Evolutionary conservation across 1,140 invertebrate genomes (phyloP).

Genomic region (Lysiphlebus fabarum): DNA sequence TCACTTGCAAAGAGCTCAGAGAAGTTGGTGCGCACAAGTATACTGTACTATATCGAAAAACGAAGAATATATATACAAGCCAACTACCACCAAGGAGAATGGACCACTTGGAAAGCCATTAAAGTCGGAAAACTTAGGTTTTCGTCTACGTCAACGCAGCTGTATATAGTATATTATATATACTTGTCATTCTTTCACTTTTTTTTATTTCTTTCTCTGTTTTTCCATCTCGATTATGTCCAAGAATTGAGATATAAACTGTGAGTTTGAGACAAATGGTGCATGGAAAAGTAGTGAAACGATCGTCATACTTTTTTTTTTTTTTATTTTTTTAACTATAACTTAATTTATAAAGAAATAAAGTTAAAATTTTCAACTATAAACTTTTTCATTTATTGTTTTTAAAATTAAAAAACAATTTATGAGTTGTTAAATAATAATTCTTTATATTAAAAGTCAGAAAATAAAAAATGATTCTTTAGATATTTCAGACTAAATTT

Average conservation of each 20-base stretch:
- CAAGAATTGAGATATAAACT: no score
- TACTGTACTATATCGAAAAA: not conserved
- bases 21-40: not conserved
- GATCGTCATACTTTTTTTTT: no score
- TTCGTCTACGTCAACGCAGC: slow-evolving; percentile 25
- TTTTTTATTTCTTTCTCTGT: no score
- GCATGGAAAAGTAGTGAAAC: no score
- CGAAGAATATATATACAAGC: slow-evolving; percentile 9
- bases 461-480: not conserved
- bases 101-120: slow-evolving; percentile 26
- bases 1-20: not conserved
- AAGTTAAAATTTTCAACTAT: no score
- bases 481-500: slow-evolving; percentile 26
- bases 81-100: slow-evolving; percentile 20
- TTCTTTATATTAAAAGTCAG: not conserved
- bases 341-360: no score
- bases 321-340: no score
- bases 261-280: no score
- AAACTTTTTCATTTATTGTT: no score
- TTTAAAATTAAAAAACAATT: no score
- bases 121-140: slow-evolving; percentile 26
- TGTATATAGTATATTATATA: not conserved
- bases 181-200: no score
- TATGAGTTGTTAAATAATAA: not conserved
- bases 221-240: no score